Percentiles rank a stretch among this genome's conserved stretches.
phyloP scores from a whole-genome alignment of 1,140 invertebrate species.

The Camponotus floridanus region DNA sequence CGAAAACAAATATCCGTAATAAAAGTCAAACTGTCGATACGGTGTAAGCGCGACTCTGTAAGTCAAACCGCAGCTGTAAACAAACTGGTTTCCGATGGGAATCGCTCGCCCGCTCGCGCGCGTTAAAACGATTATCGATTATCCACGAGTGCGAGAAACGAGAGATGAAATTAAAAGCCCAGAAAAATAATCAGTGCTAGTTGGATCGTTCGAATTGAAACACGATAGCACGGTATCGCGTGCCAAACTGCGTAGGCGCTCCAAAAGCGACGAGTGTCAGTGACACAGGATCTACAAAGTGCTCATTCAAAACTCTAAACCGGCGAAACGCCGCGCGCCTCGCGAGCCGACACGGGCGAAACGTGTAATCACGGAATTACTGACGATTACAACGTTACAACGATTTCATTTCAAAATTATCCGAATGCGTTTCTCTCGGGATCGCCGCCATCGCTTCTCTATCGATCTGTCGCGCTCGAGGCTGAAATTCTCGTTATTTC shows the following conservation, averaged over 20 bases:
- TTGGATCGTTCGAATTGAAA: conserved; percentile 58
- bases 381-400: conserved; percentile 35
- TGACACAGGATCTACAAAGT: conserved; percentile 67
- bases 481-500: background rate
- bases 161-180: conserved; percentile 65
- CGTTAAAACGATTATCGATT: conserved; percentile 57
- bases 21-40: conserved; percentile 40
- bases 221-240: conserved; percentile 58
- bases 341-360: conserved; percentile 20
- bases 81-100: conserved; percentile 23
- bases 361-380: conserved; percentile 53
- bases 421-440: background rate
- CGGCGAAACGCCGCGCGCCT: conserved; percentile 61
- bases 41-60: background rate
- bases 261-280: conserved; percentile 52
- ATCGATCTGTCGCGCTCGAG: background rate
- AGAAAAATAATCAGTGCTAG: conserved; percentile 60
- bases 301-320: conserved; percentile 61
- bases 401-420: conserved; percentile 38
- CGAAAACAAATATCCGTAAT: conserved; percentile 26
- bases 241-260: conserved; percentile 58
- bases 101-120: background rate
- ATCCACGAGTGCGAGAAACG: conserved; percentile 7
- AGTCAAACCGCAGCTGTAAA: conserved; percentile 58
- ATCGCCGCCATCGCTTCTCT: background rate